Evolutionary conservation across 1,140 invertebrate species (phyloP).

Genomic region (Cydia amplana): DNA sequence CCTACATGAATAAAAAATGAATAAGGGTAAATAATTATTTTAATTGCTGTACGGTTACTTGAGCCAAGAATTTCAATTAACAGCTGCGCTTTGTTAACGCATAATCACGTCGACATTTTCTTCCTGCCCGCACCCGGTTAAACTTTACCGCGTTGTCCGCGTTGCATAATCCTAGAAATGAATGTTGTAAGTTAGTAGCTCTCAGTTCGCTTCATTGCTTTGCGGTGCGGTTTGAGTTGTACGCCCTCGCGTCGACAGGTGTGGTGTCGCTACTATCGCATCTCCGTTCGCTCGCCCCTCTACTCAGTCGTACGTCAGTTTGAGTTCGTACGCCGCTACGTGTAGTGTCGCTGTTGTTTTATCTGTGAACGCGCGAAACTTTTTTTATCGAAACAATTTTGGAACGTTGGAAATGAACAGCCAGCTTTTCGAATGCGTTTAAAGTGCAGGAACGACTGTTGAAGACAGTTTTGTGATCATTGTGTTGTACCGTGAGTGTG

Average conservation of each 20-base stretch:
- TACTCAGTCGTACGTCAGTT: conserved; percentile 48
- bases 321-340: conserved; percentile 55
- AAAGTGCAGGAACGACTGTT: conserved; percentile 51
- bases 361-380: conserved; percentile 58
- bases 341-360: conserved; percentile 42
- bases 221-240: conserved; percentile 38
- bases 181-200: conserved; percentile 41
- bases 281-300: conserved; percentile 46
- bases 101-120: conserved; percentile 55
- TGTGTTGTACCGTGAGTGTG: conserved; percentile 63
- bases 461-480: conserved; percentile 45
- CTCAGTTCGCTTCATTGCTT: conserved; percentile 43
- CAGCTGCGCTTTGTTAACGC: conserved; percentile 40
- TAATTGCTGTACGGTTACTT: not conserved
- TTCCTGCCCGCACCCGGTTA: conserved; percentile 52
- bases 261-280: conserved; percentile 58
- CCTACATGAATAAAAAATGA: no score
- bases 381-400: conserved; percentile 53
- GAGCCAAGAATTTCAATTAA: conserved; percentile 50
- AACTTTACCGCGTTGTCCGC: conserved; percentile 48
- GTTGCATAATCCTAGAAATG: conserved; percentile 51
- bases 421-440: conserved; percentile 41
- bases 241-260: conserved; percentile 52
- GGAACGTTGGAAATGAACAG: conserved; percentile 40
- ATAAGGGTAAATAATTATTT: no score